Conservation (phyloP, 2,113 vertebrate species). For the Heloderma charlesbogerti region DNA sequence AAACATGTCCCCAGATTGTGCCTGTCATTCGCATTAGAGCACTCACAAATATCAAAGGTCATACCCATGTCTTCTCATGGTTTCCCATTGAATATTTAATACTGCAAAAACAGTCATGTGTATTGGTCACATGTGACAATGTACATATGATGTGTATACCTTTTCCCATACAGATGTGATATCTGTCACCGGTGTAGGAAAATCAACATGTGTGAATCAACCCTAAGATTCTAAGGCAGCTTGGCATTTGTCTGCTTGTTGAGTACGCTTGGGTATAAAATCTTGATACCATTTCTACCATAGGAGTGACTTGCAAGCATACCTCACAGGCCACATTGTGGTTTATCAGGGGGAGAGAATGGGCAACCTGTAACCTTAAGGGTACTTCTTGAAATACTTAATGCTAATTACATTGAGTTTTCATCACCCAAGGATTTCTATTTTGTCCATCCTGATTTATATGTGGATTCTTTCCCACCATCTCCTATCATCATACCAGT, state of each 20-base stretch:
- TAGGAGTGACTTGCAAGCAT: background rate
- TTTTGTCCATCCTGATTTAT: background rate
- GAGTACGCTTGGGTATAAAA: background rate
- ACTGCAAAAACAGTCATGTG: background rate
- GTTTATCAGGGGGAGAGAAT: background rate
- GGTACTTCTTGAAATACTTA: background rate
- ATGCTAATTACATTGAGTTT: background rate
- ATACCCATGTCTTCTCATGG: background rate
- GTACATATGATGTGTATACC: background rate
- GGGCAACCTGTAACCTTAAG: background rate
- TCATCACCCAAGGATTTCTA: background rate
- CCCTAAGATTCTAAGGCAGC: background rate
- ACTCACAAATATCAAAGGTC: background rate
- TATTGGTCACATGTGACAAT: background rate
- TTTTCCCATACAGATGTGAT: background rate
- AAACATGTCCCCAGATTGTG: constrained; percentile 66
- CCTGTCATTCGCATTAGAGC: constrained; percentile 11
- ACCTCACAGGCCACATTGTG: background rate
- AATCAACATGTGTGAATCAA: background rate
- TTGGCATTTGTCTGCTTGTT: background rate
- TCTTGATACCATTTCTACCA: background rate
- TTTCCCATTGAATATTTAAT: constrained; percentile 1
- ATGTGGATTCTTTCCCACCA: background rate
- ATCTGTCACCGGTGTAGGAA: background rate
- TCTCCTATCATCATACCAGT: background rate